A percentile compares a stretch with the other conserved stretches of the same genome.
These are phyloP conservation scores for Hormaphis cornu DNA, from an alignment of 1,140 invertebrate genomes.

Conservation along the genomic window DNA sequence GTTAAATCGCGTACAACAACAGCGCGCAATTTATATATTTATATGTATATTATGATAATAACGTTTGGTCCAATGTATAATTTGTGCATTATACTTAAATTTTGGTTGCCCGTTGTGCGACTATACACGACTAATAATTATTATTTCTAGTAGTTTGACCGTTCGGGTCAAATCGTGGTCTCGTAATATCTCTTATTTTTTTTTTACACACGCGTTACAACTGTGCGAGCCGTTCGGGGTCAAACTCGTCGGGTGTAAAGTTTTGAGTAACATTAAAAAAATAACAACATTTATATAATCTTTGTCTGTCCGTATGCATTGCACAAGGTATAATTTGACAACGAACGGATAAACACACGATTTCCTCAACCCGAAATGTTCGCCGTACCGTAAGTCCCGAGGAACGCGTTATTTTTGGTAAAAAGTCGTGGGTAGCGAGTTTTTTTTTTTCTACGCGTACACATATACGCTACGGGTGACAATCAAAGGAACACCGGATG, in stretches of 20 bases:
- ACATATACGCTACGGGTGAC: no score
- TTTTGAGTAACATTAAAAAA: not conserved
- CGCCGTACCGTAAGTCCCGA: no score
- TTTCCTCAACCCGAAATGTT: no score
- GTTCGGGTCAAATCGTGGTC: not conserved
- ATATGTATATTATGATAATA: not conserved
- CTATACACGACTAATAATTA: not conserved
- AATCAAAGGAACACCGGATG: constrained; percentile 19
- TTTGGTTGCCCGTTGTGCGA: not conserved
- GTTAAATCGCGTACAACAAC: not conserved
- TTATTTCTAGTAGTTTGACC: no score
- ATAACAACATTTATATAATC: no score
- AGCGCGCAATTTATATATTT: not conserved
- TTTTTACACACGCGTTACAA: no score
- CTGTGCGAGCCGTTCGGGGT: not conserved
- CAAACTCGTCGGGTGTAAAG: not conserved
- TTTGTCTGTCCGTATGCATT: no score
- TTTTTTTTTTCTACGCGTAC: not conserved
- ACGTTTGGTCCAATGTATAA: not conserved
- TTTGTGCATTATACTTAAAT: not conserved
- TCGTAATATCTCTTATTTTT: no score
- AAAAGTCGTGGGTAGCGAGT: no score
- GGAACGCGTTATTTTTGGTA: no score
- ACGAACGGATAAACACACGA: no score
- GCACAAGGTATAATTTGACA: no score